These are phyloP conservation scores for Pantelozetes paolii DNA, from an alignment of 2,888 invertebrate species.

Conservation along the genomic window DNA sequence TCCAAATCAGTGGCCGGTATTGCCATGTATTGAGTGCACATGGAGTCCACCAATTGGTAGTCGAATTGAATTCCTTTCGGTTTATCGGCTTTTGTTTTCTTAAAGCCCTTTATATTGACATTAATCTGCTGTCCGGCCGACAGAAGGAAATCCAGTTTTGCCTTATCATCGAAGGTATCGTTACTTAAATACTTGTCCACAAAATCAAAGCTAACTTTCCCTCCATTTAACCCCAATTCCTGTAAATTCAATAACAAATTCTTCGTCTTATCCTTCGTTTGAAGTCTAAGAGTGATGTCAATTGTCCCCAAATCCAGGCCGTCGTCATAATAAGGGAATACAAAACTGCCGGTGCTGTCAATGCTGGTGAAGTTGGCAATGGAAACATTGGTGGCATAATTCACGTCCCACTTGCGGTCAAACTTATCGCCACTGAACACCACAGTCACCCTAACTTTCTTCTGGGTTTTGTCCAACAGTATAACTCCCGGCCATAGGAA, in stretches of 20 bases:
- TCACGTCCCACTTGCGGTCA: background rate
- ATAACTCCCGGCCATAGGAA: constrained; percentile 20
- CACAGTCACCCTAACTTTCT: background rate
- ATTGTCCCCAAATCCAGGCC: background rate
- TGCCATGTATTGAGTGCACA: background rate
- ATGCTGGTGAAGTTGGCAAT: background rate
- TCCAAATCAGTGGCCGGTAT: background rate
- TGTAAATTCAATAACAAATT: constrained; percentile 1
- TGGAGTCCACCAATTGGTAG: constrained; percentile 20
- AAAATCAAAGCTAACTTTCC: background rate
- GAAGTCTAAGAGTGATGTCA: background rate
- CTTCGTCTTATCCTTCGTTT: background rate
- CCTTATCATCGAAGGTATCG: background rate
- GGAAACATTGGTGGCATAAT: background rate
- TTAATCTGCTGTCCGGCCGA: background rate
- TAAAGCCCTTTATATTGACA: background rate
- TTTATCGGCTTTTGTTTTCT: too few relatives aligned
- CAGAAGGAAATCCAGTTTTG: background rate
- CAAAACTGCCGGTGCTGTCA: constrained; percentile 6
- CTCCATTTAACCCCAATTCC: background rate
- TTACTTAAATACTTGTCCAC: background rate
- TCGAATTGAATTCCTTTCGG: background rate
- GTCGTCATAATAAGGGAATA: background rate
- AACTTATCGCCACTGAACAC: background rate
- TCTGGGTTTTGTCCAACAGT: background rate